Evolutionary conservation across 2,113 vertebrate genomes (phyloP).

Genomic region (Rattus norvegicus): GRCr8 NC_086024.1:100204001-100204500

Average conservation of each 20-base stretch:
- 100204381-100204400: background rate
- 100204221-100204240: background rate
- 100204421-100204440: background rate
- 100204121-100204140: background rate
- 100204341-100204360: background rate
- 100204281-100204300: background rate
- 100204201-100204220: background rate
- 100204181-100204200: background rate
- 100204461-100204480: background rate
- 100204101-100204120: background rate
- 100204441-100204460: background rate
- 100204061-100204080: too few species aligned
- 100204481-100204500: background rate
- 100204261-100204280: background rate
- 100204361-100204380: background rate
- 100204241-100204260: background rate
- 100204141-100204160: background rate
- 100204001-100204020: background rate
- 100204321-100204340: background rate
- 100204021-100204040: background rate
- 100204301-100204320: background rate
- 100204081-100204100: background rate
- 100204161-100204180: background rate
- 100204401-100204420: background rate
- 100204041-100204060: background rate